Evolutionary conservation across 2,888 invertebrate species (phyloP).

Genomic region (Drosophila rellima): DNA sequence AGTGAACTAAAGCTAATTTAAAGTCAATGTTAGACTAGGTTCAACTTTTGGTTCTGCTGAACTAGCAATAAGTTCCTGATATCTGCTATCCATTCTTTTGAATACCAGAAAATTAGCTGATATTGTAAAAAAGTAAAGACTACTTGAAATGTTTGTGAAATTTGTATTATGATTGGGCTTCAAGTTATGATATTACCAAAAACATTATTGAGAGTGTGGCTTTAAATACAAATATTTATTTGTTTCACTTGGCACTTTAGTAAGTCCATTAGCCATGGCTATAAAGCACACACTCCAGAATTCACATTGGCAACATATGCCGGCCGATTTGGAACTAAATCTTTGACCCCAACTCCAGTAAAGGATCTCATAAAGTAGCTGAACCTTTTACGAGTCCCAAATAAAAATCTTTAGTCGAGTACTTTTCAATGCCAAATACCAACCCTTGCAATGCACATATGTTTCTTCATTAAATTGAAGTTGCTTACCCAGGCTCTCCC

Average conservation of each 20-base stretch:
- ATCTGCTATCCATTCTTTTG: background rate
- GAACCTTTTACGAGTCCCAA: slow-evolving; percentile 46
- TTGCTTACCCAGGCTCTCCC: slow-evolving; percentile 46
- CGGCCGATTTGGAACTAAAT: slow-evolving; percentile 13
- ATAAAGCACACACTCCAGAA: background rate
- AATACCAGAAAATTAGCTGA: background rate
- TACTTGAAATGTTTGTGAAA: too few species aligned
- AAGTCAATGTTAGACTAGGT: slow-evolving; percentile 65
- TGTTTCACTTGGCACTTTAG: background rate
- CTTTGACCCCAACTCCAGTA: background rate
- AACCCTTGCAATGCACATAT: slow-evolving; percentile 64
- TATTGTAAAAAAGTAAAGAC: background rate
- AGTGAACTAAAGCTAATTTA: slow-evolving; percentile 72
- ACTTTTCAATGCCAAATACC: slow-evolving; percentile 63
- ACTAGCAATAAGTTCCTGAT: slow-evolving; percentile 7
- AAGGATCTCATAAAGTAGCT: slow-evolving; percentile 48
- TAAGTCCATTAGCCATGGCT: background rate
- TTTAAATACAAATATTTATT: background rate
- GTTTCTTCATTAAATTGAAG: slow-evolving; percentile 74
- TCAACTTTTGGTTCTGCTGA: slow-evolving; percentile 20
- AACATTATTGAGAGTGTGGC: background rate
- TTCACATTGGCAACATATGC: slow-evolving; percentile 67
- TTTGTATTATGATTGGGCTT: background rate
- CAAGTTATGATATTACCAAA: background rate
- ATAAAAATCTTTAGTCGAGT: slow-evolving; percentile 55